phyloP scores from a whole-genome alignment of 2,888 invertebrate genomes.

The Orthosia gracilis region DNA sequence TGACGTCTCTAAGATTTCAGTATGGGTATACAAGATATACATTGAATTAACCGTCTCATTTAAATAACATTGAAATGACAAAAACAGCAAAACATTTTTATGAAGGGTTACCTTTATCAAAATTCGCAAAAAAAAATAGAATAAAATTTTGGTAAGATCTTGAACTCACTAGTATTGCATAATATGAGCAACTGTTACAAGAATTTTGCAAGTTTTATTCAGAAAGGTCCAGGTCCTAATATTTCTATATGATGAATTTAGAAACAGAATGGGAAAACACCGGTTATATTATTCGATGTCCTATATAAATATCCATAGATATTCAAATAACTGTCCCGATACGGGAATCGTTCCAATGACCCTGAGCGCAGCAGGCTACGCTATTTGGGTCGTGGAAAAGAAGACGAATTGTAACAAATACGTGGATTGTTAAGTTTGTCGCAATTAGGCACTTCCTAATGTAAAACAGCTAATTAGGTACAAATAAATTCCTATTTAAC shows the following conservation, averaged over 20 bases:
- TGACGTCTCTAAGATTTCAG: no score
- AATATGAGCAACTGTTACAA: background rate
- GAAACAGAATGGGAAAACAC: background rate
- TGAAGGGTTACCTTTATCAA: no score
- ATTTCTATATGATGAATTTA: no score
- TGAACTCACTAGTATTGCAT: background rate
- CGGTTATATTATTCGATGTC: background rate
- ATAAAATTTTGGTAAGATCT: no score
- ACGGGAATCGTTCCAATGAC: constrained; percentile 23
- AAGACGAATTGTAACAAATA: constrained; percentile 8
- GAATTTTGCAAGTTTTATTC: background rate
- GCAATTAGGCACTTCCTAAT: constrained; percentile 19
- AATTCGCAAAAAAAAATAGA: no score
- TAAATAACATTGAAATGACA: background rate
- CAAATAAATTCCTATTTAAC: background rate
- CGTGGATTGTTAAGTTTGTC: background rate
- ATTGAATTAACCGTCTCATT: background rate
- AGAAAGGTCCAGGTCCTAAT: background rate
- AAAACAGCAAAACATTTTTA: background rate
- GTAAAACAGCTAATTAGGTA: background rate
- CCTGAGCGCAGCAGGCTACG: constrained; percentile 14
- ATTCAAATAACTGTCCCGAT: constrained; percentile 14
- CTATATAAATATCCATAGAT: constrained; percentile 1
- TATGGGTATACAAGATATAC: no score
- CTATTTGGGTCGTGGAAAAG: constrained; percentile 20